Evolutionary conservation across 2,113 vertebrate species (phyloP).

Genomic region (Pelobates fuscus): DNA sequence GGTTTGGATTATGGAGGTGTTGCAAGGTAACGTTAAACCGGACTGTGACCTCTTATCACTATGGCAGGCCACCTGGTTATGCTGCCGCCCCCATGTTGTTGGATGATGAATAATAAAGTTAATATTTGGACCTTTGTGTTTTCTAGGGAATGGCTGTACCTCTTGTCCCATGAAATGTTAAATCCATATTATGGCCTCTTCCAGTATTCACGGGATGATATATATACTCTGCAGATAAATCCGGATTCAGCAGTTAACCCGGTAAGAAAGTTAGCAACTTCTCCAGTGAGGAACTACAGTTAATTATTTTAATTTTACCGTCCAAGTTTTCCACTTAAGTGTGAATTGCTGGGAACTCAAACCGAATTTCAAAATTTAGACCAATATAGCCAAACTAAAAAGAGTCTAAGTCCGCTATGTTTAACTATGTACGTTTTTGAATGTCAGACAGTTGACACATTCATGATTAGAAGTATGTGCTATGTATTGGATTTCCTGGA

Average conservation of each 20-base stretch:
- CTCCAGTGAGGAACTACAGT: too few species aligned
- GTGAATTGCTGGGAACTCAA: too few species aligned
- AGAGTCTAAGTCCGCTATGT: too few species aligned
- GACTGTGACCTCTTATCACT: too few species aligned
- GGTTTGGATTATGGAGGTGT: conserved; percentile 97
- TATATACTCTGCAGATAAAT: conserved; percentile 97
- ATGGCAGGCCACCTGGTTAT: background rate
- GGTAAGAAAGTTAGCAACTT: too few species aligned
- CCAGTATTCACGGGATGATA: conserved; percentile 97
- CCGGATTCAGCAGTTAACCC: conserved; percentile 97
- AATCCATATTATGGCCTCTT: conserved; percentile 98
- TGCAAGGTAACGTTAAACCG: conserved; percentile 80
- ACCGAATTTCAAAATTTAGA: too few species aligned
- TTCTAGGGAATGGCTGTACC: conserved; percentile 94
- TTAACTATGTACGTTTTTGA: too few species aligned
- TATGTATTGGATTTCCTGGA: too few species aligned
- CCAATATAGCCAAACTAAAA: too few species aligned
- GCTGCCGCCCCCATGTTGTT: background rate
- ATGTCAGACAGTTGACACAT: too few species aligned
- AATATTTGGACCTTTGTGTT: background rate
- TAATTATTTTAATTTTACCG: background rate
- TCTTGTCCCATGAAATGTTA: conserved; percentile 98
- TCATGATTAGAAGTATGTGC: too few species aligned
- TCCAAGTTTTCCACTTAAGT: background rate
- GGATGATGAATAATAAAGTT: too few species aligned